These are phyloP conservation scores for Pseudococcus viburni DNA, from an alignment of 2,888 invertebrate species.

Conservation along the genomic window DNA sequence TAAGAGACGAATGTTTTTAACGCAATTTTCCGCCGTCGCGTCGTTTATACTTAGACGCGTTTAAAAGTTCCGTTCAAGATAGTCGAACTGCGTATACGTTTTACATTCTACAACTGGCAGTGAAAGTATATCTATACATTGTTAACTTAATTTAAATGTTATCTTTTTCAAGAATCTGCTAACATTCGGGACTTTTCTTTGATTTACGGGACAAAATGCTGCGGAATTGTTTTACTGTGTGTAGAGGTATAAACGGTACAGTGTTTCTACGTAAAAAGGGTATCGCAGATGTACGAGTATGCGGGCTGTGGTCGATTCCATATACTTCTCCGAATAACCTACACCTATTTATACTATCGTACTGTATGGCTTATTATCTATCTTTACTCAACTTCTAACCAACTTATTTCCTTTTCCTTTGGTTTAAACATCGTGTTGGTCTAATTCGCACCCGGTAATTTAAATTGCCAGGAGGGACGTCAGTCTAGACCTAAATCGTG, in stretches of 20 bases:
- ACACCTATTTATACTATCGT: background rate
- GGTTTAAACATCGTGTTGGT: background rate
- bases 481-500: background rate
- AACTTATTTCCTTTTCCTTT: slow-evolving; percentile 16
- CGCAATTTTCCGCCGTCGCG: background rate
- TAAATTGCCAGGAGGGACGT: background rate
- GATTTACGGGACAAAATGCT: slow-evolving; percentile 32
- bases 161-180: slow-evolving; percentile 51
- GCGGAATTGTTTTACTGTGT: slow-evolving; percentile 37
- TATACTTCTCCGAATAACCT: background rate
- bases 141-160: slow-evolving; percentile 50
- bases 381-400: background rate
- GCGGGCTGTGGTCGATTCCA: background rate
- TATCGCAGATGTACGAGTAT: background rate
- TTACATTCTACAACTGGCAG: background rate
- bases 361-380: background rate
- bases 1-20: slow-evolving; percentile 24
- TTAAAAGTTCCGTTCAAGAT: background rate
- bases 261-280: background rate
- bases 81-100: background rate
- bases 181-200: slow-evolving; percentile 35
- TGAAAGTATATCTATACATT: background rate
- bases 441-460: background rate
- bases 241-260: background rate
- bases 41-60: background rate